Evolutionary conservation across 2,797 vertebrate species (phyloP), one percentile per base, ranked within the genome.

Genomic region (Cossypha niveicapilla): DNA sequence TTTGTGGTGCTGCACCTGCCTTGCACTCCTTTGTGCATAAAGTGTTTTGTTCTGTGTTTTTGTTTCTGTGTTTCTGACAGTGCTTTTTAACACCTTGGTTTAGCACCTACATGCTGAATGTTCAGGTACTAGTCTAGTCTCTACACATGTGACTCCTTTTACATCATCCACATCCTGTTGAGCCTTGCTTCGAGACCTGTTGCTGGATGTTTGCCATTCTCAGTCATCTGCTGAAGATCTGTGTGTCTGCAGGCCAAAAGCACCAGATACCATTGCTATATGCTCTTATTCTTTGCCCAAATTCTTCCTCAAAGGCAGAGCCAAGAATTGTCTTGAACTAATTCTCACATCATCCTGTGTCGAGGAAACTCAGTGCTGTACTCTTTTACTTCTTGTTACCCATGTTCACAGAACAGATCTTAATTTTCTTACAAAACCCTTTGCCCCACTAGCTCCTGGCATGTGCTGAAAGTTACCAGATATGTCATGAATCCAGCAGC

Each of bases 101-200:
- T 35, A 80, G 25, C 32, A 30, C 24, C 8, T 12, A 4, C 9
- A 2, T 50, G 47, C 34, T 30, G 58, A 18, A n/a, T 79, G 15
- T 34, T 35, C 22, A 50, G 13, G 17, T 80, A 3, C 8, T 19
- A 23, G 18, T 54, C 30, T 1, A 1, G 7, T 76, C 18, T 11
- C 47, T 51, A 54, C 27, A 28, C 0, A 1, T 0, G 2, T 44
- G 44, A 4, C 34, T 80, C 11, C 18, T 37, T 67, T 62, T 22
- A 37, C 28, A 42, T 27, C 19, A 48, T 24, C 32, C n/a, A 75
- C 27, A 25, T 56, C 48, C 27, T 75, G 10, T 15, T 56, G 47
- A 75, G n/a, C 41, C 27, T 62, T 68, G 12, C 28, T 63, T 65
- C 1, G 5, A 34, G 35, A 73, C 9, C 17, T 45, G 7, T 51